Base-by-base conservation (phyloP, 2,888 invertebrate species). In the Agrochola macilenta region DNA sequence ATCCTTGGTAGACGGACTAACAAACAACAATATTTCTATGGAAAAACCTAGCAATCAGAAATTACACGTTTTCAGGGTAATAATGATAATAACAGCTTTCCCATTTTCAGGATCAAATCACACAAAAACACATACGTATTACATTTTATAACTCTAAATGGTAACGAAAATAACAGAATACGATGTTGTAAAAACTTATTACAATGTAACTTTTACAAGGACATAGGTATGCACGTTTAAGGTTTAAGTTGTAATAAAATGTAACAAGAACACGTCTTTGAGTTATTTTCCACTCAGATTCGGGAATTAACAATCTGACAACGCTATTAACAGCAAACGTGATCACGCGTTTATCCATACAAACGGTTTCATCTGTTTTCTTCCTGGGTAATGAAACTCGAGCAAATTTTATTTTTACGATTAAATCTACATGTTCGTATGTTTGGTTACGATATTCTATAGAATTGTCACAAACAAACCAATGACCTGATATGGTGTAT, bases 151-250 rank as follows among this genome's bases (percentile, higher is more conserved):
- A 17, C 9, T 35, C 0, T 1, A 0, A 20, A 39, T 17, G 35
- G n/a, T 49, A 17, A 43, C 35, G 0, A 69, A 79, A 54, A 39
- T 14, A 46, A 9, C 2, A 46, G 11, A n/a, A 52, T 52, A 52
- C 52, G 52, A 52, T 43, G 70, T 9, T 12, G 39, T 80, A 80
- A 80, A 75, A 9, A 52, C 14, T 20, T 23, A 71, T 68, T 58
- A 68, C 57, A 68, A 8, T 57, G 20, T 80, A 63, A 54, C 43
- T 26, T 14, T 46, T 49, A 61, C 35, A 26, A 66, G 5, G 8
- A 30, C 39, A 12, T 65, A 46, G n/a, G 20, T 49, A 23, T 7
- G 30, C 60, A 69, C 60, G 49, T 57, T 17, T 57, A 0, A 30
- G 14, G 20, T 61, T 54, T 20, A 64, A 49, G 0, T 17, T 69